Base-by-base conservation (phyloP, 2,888 invertebrate species). In the Ametastegia equiseti region DNA sequence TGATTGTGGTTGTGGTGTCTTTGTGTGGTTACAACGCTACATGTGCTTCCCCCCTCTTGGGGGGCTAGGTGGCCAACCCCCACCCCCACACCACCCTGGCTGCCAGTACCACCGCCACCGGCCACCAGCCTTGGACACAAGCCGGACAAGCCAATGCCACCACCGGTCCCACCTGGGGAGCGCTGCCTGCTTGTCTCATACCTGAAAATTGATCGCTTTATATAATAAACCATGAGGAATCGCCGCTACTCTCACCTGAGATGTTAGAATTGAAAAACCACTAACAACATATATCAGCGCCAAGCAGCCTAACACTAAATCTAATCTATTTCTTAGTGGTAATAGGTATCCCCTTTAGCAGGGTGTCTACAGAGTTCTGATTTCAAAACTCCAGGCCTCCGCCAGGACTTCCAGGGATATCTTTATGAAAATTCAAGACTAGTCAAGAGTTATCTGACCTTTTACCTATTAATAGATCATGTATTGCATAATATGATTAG, bases 111-210 rank as follows among this genome's bases (percentile, higher is more conserved):
- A 83, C 89, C 89, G 85, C 89, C 87, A 88, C 88, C 87, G 84
- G 89, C 87, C 88, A 88, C 90, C 88, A 91, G 86, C 86, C 91
- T 90, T 57, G 91, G 89, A 87, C 91, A 90, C 86, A 91, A 87
- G 85, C 90, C 91, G 79, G 91, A 90, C 83, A 91, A 87, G 82
- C 89, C 89, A 82, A 87, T 88, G 83, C 89, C 89, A 81, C 89
- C 88, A 81, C 89, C 88, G 85, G 88, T 89, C 86, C 90, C 91
- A 82, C 90, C 88, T 83, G 91, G 89, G 86, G 91, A 87, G 83
- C 90, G 89, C 84, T 91, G 91, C 87, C 91, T 90, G 83, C 90
- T 91, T 87, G 91, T 90, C 86, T 91, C 91, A 91, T 91, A 91
- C 91, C 91, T 91, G 86, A n/a, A 90, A 90, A 83, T 57, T 75